Evolutionary conservation across 2,888 invertebrate species (phyloP), one percentile per base, ranked within the genome.

Genomic region (Folsomia candida): DNA sequence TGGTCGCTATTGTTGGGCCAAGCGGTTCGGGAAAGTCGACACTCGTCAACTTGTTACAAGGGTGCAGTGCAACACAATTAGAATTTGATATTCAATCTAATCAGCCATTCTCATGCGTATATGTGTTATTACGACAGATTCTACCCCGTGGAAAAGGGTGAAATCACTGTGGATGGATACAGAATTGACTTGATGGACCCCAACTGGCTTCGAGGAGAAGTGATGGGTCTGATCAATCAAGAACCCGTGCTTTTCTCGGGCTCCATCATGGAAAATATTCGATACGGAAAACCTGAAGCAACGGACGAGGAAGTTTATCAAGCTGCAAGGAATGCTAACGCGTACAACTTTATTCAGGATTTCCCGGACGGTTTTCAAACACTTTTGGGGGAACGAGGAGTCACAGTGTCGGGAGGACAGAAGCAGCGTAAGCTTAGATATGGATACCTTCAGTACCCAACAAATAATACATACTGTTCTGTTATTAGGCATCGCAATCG

Each of bases 21-120:
- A 96, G 95, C 54, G 97, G 97, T 57, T 57, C 93, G 81, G 97
- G 96, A 1, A 98, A 98, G 85, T 95, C 95, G 0, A 98, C 97
- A 0, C 88, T 97, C 24, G 95, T 91, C 1, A 88, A 91, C 0
- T 85, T 98, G 51, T 84, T 98, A 61, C 96, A 97, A 85, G 89
- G 94, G 87, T 91, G 81, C 72, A n/a, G n/a, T n/a, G n/a, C n/a
- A n/a, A n/a, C n/a, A 37, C 4, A 14, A 37, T 14, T 37, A 37
- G 37, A 14, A 37, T 37, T 37, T 14, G 6, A 4, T 37, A 37
- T 37, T 37, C 37, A 37, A 37, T 37, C n/a, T n/a, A n/a, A n/a
- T n/a, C n/a, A n/a, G n/a, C n/a, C n/a, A n/a, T n/a, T n/a, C n/a
- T n/a, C n/a, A n/a, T n/a, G n/a, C n/a, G n/a, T n/a, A n/a, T n/a